Conservation (phyloP, 2,113 vertebrate genomes). For the Eretmochelys imbricata region DNA sequence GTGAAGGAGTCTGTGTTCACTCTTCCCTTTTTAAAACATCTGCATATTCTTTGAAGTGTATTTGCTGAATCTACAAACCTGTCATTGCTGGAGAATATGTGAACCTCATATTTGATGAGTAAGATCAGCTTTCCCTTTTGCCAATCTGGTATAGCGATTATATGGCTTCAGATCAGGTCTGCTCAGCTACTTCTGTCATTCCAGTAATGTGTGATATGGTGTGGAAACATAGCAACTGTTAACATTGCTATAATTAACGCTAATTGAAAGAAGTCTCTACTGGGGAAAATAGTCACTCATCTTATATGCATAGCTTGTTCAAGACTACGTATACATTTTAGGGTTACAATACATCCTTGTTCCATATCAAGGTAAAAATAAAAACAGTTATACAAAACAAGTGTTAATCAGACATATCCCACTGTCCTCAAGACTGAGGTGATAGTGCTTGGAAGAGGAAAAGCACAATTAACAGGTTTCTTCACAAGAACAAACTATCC, state of each 20-base stretch:
- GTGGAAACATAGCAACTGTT: background rate
- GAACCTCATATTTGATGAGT: slow-evolving; percentile 15
- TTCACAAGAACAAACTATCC: background rate
- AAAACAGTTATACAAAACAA: background rate
- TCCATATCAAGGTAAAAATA: background rate
- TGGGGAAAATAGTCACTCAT: background rate
- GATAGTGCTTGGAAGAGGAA: background rate
- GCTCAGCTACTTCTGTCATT: background rate
- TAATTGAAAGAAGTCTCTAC: background rate
- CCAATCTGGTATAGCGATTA: slow-evolving; percentile 27
- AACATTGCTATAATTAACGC: background rate
- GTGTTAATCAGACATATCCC: accelerated
- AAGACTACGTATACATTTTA: background rate
- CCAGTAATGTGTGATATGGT: background rate
- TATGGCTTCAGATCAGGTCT: background rate
- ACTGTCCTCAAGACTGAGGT: background rate
- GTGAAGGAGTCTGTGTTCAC: background rate
- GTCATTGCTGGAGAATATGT: slow-evolving; percentile 4
- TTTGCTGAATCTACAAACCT: slow-evolving; percentile 45
- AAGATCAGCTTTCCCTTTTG: slow-evolving; percentile 33
- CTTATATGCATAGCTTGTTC: background rate
- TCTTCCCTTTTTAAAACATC: background rate
- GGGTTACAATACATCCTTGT: background rate
- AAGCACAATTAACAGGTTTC: background rate
- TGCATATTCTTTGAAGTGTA: slow-evolving; percentile 14